Percentiles rank a stretch among this genome's conserved stretches.
These are phyloP conservation scores for Amphiprion clarkii DNA, from an alignment of 2,797 vertebrate genomes.

Conservation along the genomic window DNA sequence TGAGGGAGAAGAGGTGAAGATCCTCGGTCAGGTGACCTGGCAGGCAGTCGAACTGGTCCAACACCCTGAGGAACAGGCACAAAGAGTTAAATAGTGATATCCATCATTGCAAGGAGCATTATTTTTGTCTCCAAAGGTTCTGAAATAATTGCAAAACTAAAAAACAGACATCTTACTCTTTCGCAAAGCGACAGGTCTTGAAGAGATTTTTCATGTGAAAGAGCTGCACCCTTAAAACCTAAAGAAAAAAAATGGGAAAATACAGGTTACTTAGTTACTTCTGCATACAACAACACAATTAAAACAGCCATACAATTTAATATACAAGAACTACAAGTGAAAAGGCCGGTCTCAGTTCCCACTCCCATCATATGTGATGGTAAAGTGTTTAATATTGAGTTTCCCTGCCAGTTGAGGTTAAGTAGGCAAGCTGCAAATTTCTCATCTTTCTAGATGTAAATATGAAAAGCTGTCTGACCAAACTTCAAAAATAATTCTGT, in stretches of 20 bases:
- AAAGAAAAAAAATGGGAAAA: conserved; percentile 11
- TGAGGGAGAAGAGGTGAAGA: conserved; percentile 95
- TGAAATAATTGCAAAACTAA: background rate
- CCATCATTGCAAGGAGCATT: background rate
- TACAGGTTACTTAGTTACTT: conserved; percentile 8
- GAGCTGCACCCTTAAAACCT: conserved; percentile 94
- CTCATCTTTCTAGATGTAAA: background rate
- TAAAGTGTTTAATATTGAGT: conserved; percentile 1
- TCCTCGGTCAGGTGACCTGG: conserved; percentile 96
- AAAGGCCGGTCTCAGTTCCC: background rate
- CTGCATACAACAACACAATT: background rate
- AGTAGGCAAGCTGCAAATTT: background rate
- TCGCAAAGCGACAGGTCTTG: conserved; percentile 94
- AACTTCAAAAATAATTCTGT: background rate
- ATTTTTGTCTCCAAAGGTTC: background rate
- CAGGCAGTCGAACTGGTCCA: conserved; percentile 91
- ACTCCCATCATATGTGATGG: background rate
- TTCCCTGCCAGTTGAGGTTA: background rate
- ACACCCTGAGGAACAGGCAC: conserved; percentile 78
- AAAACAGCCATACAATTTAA: background rate
- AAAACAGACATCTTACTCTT: conserved; percentile 86
- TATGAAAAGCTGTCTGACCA: background rate
- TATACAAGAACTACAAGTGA: background rate
- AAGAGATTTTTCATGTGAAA: conserved; percentile 98
- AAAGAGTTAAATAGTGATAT: background rate